phyloP scores from a whole-genome alignment of 2,113 vertebrate species.

The Thunnus maccoyii region DNA sequence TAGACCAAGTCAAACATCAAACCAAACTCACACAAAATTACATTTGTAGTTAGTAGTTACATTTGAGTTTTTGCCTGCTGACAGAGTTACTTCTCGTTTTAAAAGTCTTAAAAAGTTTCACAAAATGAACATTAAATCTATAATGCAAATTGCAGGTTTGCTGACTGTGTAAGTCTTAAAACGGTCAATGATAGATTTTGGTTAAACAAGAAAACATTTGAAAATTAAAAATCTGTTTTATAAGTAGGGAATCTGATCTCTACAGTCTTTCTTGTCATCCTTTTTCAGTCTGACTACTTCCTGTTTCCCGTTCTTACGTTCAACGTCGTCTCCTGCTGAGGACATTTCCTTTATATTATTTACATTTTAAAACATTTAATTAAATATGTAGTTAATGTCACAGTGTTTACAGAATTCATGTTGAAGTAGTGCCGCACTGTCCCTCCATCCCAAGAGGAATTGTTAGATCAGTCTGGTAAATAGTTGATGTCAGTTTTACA shows the following conservation, averaged over 20 bases:
- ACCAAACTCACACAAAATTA: background rate
- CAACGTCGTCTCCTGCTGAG: slow-evolving; percentile 23
- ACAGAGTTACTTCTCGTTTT: background rate
- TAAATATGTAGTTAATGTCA: background rate
- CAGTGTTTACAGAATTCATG: background rate
- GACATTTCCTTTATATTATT: background rate
- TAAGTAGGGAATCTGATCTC: background rate
- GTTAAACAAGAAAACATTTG: background rate
- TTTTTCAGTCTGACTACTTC: slow-evolving; percentile 8
- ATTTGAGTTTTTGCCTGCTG: background rate
- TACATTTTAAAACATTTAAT: background rate
- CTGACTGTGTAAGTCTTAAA: too few species aligned
- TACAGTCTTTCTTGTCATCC: background rate
- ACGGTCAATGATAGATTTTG: too few species aligned
- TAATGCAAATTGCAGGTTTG: background rate
- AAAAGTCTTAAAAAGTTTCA: background rate
- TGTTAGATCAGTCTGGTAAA: background rate
- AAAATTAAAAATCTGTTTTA: background rate
- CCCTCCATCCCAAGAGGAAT: background rate
- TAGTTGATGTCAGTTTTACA: background rate
- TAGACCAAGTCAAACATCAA: slow-evolving; percentile 40
- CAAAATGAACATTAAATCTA: background rate
- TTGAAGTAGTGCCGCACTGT: slow-evolving; percentile 1
- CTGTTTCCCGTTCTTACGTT: slow-evolving; percentile 5
- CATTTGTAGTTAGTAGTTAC: background rate